Base-by-base conservation (phyloP, 2,113 vertebrate species). In the human region DNA sequence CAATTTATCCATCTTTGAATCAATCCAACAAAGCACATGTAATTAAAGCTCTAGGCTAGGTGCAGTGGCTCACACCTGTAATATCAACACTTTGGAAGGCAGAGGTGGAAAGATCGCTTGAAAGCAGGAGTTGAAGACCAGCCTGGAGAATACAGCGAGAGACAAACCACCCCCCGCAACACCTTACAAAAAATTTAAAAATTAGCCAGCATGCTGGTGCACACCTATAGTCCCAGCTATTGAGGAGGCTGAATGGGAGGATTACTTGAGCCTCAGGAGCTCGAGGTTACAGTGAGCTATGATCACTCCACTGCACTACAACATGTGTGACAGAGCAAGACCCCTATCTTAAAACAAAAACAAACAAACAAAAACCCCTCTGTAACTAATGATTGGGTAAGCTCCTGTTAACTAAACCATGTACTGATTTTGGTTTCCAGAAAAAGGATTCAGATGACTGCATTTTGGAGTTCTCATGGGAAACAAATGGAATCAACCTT, bases 401-500 rank as follows among this genome's bases (percentile, higher is more conserved):
- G 90, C 5, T 50, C 30, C 20, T 73, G 38, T 70, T 75, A 82
- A 89, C 27, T 88, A 72, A 91, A 80, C 30, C 20, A 61, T 81
- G 40, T 40, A 84, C 9, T 86, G 27, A 94, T 55, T 88, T 96
- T 38, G 45, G 23, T 86, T 95, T 75, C 20, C 50, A 96, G 35
- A 93, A 38, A 66, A 89, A 84, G 5, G 52, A 88, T 78, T 89
- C 35, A 84, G 88, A 27, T 66, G 23, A 72, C 3, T 90, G 18
- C 35, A 73, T 76, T 94, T 95, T 90, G 32, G 1, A 52, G 23
- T 66, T 81, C 57, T 40, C 35, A 76, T 27, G 38, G 27, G 12
- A 95, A 97, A 88, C 23, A 82, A 93, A 90, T 27, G 50, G 30
- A 90, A 72, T 1, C 76, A n/a, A 84, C 13, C 20, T 88, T 73